A percentile compares a stretch with the other conserved stretches of the same genome.
Conservation (phyloP, 2,888 invertebrate species). For the Drosophila hamatofila region DNA sequence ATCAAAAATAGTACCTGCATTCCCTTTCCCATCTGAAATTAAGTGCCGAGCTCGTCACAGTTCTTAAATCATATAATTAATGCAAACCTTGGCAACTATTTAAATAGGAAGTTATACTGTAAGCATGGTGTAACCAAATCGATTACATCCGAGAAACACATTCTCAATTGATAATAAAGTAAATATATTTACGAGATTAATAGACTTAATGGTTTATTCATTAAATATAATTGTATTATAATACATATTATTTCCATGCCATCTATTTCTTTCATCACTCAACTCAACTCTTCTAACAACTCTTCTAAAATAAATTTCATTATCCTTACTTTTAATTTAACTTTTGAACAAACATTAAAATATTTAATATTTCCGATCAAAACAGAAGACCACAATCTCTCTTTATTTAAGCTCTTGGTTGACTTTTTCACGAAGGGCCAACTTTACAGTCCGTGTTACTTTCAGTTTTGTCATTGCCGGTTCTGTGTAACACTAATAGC, state of each 20-base stretch:
- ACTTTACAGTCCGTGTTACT: background rate
- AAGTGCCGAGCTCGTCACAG: background rate
- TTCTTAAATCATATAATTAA: background rate
- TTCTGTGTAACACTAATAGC: background rate
- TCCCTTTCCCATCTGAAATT: background rate
- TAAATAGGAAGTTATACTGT: background rate
- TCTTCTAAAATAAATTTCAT: too few relatives aligned
- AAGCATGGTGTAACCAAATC: too few relatives aligned
- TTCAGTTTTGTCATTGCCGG: background rate
- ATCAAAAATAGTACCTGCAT: background rate
- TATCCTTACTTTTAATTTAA: too few relatives aligned
- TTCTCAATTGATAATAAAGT: too few relatives aligned
- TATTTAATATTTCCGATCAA: background rate
- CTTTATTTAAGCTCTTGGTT: background rate
- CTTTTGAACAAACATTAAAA: background rate
- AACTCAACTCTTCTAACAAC: too few relatives aligned
- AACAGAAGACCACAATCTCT: background rate
- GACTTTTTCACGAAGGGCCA: background rate
- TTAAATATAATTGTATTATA: too few relatives aligned
- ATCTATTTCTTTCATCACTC: too few relatives aligned
- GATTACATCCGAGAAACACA: too few relatives aligned
- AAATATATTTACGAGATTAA: too few relatives aligned
- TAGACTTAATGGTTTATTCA: too few relatives aligned
- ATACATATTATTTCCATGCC: too few relatives aligned
- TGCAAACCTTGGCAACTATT: background rate